Evolutionary conservation across 2,797 vertebrate genomes (phyloP).

Genomic region (Pangasius macronema): DNA sequence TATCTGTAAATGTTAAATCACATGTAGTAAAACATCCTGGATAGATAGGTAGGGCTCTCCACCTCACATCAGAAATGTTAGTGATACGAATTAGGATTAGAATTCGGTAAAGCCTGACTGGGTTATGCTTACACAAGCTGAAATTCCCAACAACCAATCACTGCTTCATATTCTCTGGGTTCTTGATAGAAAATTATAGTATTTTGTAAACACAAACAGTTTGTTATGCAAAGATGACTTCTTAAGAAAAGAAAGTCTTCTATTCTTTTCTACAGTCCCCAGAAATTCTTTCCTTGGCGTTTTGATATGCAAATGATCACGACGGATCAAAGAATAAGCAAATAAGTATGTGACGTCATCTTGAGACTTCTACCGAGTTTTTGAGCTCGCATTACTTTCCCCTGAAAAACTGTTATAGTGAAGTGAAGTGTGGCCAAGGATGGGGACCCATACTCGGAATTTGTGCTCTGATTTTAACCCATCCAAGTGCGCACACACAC

Average conservation of each 20-base stretch:
- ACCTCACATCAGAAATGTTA: background rate
- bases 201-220: background rate
- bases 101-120: background rate
- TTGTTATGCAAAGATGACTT: background rate
- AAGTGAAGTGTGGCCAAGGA: too few species aligned
- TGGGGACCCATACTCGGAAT: too few species aligned
- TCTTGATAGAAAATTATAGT: too few species aligned
- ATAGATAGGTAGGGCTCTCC: background rate
- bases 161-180: too few species aligned
- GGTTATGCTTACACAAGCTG: background rate
- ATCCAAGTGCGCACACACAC: too few species aligned
- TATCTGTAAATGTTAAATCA: background rate
- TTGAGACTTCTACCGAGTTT: background rate
- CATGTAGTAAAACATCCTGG: background rate
- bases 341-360: background rate
- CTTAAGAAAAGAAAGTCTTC: background rate
- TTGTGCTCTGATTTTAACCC: too few species aligned
- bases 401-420: background rate
- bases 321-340: background rate
- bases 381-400: background rate
- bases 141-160: background rate
- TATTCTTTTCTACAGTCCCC: background rate
- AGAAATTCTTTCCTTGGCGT: background rate
- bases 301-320: background rate
- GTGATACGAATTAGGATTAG: background rate